Base-by-base conservation (phyloP, 2,888 invertebrate species). In the Heterodera filipjevi region DNA sequence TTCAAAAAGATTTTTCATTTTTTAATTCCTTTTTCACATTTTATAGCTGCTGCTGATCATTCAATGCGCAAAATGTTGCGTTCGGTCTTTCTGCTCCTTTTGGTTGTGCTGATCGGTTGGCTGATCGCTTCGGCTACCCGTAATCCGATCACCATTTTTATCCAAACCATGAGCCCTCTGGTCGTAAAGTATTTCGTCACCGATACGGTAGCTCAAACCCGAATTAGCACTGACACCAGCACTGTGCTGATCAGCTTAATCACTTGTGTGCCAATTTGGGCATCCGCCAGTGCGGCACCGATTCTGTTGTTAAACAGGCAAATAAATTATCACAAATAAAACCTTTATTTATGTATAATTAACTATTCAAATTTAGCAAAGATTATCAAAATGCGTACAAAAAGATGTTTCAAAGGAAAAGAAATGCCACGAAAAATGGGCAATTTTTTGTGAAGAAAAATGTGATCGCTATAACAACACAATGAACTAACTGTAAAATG, bases 1-100 rank as follows among this genome's bases (percentile, higher is more conserved):
- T n/a, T n/a, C n/a, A n/a, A n/a, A n/a, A n/a, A n/a, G n/a, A n/a
- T n/a, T n/a, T n/a, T n/a, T n/a, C n/a, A n/a, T n/a, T n/a, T n/a
- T n/a, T n/a, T n/a, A n/a, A n/a, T n/a, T n/a, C n/a, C n/a, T 49
- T 49, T 12, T 49, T 49, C 16, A 16, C 19, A 49, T 16, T 49
- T 49, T 10, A 16, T 16, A 49, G 12, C 19, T 5, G 66, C 16
- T 33, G 19, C 22, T 19, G 33, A 68, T 22, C 19, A 68, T 12
- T 32, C 68, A 68, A 68, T 35, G 68, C 68, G 68, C 32, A 32
- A 22, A 32, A 74, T 74, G 35, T 46, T 74, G 35, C 74, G 74
- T 1, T 74, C 53, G 5, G 16, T 49, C 10, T 49, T 49, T n/a
- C n/a, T 49, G n/a, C 39, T 74, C 14, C 46, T 27, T n/a, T 74